Conservation (phyloP, 2,797 vertebrate genomes). For the Neosalanx taihuensis region DNA sequence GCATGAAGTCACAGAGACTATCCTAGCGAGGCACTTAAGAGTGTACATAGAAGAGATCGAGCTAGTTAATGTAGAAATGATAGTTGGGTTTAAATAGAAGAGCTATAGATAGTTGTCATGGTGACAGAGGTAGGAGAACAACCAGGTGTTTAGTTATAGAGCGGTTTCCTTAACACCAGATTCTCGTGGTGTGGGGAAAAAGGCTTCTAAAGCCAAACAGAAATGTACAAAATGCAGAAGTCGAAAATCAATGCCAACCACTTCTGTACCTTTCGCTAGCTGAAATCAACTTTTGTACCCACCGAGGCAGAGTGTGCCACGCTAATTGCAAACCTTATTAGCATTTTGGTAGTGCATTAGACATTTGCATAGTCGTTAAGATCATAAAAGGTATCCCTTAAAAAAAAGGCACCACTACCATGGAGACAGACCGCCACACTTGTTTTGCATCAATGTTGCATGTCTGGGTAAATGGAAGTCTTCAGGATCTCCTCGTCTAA, state of each 20-base stretch:
- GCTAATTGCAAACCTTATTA: conserved; percentile 62
- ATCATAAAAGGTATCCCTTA: conserved; percentile 35
- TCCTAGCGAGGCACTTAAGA: too few relatives aligned
- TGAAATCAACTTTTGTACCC: conserved; percentile 41
- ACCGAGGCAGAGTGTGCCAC: conserved; percentile 46
- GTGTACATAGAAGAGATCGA: too few relatives aligned
- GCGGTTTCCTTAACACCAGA: too few relatives aligned
- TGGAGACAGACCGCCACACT: conserved; percentile 24
- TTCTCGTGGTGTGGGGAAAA: too few relatives aligned
- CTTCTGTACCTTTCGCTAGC: conserved; percentile 43
- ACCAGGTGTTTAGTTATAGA: too few relatives aligned
- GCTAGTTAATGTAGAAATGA: too few relatives aligned
- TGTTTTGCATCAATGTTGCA: conserved; percentile 34
- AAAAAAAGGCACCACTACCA: conserved; percentile 33
- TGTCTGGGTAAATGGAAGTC: conserved; percentile 19
- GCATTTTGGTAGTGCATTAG: conserved; percentile 57
- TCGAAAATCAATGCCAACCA: conserved; percentile 35
- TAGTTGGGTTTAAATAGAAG: too few relatives aligned
- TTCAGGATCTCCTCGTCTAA: conserved; percentile 35
- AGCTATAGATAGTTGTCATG: too few relatives aligned
- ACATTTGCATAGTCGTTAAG: conserved; percentile 62
- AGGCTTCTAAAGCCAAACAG: too few relatives aligned
- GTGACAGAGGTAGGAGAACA: too few relatives aligned
- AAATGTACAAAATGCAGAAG: conserved; percentile 36
- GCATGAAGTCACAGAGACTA: too few relatives aligned